Percentiles rank a stretch among this genome's conserved stretches.
Conservation (phyloP, 2,113 vertebrate genomes). For the Mus musculus region DNA sequence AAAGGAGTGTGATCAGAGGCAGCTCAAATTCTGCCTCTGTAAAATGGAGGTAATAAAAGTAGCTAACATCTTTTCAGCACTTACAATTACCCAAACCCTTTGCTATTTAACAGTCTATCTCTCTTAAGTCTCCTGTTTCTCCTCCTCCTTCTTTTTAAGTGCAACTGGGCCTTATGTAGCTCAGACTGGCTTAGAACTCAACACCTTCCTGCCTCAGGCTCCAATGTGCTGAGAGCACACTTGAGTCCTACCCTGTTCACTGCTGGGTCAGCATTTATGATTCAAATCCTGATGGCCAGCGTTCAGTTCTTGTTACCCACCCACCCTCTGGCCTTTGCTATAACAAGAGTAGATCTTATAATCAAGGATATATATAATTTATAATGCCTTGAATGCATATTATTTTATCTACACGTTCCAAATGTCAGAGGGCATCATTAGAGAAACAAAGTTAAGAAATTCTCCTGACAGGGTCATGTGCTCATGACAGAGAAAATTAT, state of each 20-base stretch:
- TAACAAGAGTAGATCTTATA: background rate
- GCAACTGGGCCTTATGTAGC: background rate
- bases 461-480: background rate
- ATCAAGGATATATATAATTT: background rate
- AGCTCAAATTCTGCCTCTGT: background rate
- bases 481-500: background rate
- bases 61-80: background rate
- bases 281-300: background rate
- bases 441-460: background rate
- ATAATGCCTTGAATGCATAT: background rate
- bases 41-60: background rate
- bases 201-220: background rate
- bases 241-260: too few relatives aligned
- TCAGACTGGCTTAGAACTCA: background rate
- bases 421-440: background rate
- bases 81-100: background rate
- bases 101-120: background rate
- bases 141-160: background rate
- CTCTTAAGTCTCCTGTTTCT: background rate
- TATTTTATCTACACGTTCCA: slow-evolving; percentile 23
- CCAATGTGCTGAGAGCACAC: background rate
- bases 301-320: background rate
- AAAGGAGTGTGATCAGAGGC: background rate
- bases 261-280: background rate
- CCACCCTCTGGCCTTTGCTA: background rate